Conservation (phyloP, 2,888 invertebrate species). For the Operophtera brumata region DNA sequence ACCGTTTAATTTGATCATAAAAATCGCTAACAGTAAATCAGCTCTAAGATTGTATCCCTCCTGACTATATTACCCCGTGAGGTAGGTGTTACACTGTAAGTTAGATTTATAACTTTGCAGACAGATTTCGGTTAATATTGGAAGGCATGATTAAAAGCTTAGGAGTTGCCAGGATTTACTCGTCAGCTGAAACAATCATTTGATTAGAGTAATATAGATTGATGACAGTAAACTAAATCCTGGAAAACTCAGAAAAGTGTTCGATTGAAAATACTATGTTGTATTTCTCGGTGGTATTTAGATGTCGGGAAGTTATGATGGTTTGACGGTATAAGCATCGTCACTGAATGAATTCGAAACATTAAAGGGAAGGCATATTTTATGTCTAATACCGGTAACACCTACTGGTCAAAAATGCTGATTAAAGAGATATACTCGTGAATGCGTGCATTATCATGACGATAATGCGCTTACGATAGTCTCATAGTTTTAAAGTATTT, state of each 20-base stretch:
- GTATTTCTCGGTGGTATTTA: too few species aligned
- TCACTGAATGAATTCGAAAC: too few species aligned
- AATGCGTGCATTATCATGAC: too few species aligned
- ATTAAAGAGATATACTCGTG: too few species aligned
- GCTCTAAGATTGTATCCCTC: slow-evolving; percentile 1
- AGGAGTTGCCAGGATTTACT: slow-evolving; percentile 1
- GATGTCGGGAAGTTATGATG: too few species aligned
- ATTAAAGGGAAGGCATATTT: too few species aligned
- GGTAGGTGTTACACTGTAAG: slow-evolving; percentile 1
- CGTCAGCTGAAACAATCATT: slow-evolving; percentile 1
- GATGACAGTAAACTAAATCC: background rate
- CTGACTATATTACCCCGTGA: background rate
- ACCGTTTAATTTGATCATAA: slow-evolving; percentile 10
- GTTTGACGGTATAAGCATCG: too few species aligned
- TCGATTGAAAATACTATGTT: too few species aligned
- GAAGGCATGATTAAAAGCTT: slow-evolving; percentile 2
- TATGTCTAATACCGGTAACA: too few species aligned
- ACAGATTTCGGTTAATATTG: slow-evolving; percentile 14
- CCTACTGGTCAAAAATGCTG: too few species aligned
- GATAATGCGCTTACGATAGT: too few species aligned
- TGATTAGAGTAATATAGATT: background rate
- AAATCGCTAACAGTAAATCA: slow-evolving; percentile 15
- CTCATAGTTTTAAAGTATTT: too few species aligned
- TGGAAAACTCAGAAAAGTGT: background rate
- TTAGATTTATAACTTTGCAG: slow-evolving; percentile 10